phyloP scores from a whole-genome alignment of 2,888 invertebrate genomes.

The Ormia ochracea region DNA sequence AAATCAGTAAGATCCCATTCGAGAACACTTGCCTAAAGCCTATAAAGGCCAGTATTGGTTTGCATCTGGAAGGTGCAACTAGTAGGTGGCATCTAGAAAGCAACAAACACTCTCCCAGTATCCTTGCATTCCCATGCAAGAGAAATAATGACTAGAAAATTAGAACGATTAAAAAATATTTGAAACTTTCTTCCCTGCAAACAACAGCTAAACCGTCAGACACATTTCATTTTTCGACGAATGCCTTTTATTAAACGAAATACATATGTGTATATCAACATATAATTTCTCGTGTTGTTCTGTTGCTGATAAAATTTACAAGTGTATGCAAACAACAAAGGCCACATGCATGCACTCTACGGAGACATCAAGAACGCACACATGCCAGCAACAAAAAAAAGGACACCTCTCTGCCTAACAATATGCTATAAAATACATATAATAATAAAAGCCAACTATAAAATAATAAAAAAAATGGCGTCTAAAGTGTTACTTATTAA shows the following conservation, averaged over 20 bases:
- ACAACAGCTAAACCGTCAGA: background rate
- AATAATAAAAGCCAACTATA: constrained; percentile 25
- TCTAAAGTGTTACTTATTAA: constrained; percentile 41
- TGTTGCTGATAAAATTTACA: constrained; percentile 33
- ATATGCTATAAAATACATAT: constrained; percentile 38
- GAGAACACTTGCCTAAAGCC: too few relatives aligned
- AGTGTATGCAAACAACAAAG: constrained; percentile 11
- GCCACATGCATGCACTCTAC: constrained; percentile 21
- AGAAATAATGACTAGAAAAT: too few relatives aligned
- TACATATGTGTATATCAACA: constrained; percentile 54
- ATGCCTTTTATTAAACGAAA: constrained; percentile 12
- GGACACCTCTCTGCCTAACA: background rate
- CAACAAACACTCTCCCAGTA: too few relatives aligned
- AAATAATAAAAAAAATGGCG: constrained; percentile 33
- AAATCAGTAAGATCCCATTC: too few relatives aligned
- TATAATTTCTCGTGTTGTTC: constrained; percentile 20
- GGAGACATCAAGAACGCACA: constrained; percentile 3
- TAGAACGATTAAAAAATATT: too few relatives aligned
- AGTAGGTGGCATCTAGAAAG: too few relatives aligned
- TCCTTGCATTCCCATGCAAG: too few relatives aligned
- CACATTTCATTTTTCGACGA: background rate
- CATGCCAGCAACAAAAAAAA: background rate
- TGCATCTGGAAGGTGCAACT: too few relatives aligned
- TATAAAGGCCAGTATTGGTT: too few relatives aligned
- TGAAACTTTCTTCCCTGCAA: background rate